phyloP scores from a whole-genome alignment of 2,797 vertebrate species.

The Eleutherodactylus coqui region DNA sequence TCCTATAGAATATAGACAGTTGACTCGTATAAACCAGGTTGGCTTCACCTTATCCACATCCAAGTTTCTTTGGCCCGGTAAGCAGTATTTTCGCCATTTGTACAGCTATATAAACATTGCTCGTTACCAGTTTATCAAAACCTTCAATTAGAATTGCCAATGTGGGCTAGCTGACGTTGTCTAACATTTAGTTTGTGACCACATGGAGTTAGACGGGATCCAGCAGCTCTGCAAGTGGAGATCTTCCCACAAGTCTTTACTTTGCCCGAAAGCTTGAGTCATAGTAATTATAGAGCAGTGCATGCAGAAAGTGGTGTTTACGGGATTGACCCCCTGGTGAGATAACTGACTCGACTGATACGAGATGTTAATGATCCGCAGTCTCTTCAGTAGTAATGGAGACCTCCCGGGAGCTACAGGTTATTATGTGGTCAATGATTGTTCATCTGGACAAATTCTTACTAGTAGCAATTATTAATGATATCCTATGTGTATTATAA shows the following conservation, averaged over 20 bases:
- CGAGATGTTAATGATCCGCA: slow-evolving; percentile 14
- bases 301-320: background rate
- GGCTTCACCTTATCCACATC: background rate
- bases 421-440: slow-evolving; percentile 15
- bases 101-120: background rate
- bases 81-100: background rate
- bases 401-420: slow-evolving; percentile 16
- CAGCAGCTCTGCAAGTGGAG: background rate
- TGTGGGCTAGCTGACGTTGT: background rate
- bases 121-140: background rate
- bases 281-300: background rate
- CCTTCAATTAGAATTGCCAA: background rate
- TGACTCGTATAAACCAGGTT: background rate
- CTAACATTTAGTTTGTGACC: background rate
- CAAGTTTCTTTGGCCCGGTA: background rate
- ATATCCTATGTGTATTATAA: background rate
- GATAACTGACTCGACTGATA: background rate
- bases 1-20: background rate
- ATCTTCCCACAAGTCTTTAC: background rate
- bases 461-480: background rate
- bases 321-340: background rate
- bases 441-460: background rate
- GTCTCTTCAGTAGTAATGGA: background rate
- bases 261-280: background rate
- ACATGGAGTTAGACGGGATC: background rate